A percentile compares a stretch with the other conserved stretches of the same genome.
Evolutionary conservation across 1,140 invertebrate genomes (phyloP).

Genomic region (Amphibalanus amphitrite): DNA sequence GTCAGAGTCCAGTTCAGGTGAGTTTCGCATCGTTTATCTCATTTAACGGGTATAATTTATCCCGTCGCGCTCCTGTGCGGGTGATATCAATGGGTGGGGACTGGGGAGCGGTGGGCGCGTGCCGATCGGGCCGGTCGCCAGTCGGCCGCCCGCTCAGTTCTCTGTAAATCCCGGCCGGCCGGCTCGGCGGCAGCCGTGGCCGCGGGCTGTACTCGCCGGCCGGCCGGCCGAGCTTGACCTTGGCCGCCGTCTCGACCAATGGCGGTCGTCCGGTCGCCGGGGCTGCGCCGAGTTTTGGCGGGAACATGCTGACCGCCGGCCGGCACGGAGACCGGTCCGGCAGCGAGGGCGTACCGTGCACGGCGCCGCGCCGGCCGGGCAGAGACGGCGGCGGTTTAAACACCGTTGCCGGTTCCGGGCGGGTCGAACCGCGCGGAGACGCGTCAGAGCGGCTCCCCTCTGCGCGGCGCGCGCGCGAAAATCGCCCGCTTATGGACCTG

Average conservation of each 20-base stretch:
- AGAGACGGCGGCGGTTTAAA: not conserved
- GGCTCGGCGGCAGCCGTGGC: not conserved
- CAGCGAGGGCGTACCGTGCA: no score
- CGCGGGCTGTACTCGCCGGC: not conserved
- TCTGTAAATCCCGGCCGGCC: not conserved
- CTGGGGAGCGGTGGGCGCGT: no score
- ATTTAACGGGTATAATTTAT: not conserved
- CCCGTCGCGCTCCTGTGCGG: not conserved
- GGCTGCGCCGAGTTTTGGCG: not conserved
- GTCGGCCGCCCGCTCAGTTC: not conserved
- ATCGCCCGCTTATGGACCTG: not conserved
- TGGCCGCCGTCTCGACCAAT: not conserved
- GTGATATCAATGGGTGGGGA: no score
- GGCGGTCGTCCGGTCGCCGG: no score
- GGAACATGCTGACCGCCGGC: not conserved
- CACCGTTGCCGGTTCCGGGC: not conserved
- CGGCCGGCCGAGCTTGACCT: not conserved
- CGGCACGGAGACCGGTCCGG: no score
- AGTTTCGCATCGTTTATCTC: not conserved
- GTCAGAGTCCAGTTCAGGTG: not conserved
- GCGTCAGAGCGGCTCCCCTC: not conserved
- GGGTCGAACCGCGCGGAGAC: no score
- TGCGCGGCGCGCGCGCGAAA: not conserved
- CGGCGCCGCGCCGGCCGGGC: no score
- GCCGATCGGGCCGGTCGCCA: no score